Evolutionary conservation across 2,113 vertebrate genomes (phyloP).

Genomic region (Siniperca chuatsi): DNA sequence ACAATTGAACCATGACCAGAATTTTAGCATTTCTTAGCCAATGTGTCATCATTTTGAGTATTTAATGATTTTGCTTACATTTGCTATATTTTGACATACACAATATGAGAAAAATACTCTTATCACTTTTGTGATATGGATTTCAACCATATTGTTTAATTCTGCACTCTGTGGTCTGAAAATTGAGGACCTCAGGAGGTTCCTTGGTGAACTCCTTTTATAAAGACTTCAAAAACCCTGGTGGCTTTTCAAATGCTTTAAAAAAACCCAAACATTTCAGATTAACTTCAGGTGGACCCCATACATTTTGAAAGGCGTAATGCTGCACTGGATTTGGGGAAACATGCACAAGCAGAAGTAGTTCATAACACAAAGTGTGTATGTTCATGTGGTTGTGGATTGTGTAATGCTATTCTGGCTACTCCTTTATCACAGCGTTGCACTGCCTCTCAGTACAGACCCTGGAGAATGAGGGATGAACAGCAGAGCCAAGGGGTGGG

Average conservation of each 20-base stretch:
- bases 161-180: background rate
- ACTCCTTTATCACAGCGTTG: constrained; percentile 9
- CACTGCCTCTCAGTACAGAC: constrained; percentile 23
- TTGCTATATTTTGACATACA: too few species aligned
- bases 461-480: constrained; percentile 38
- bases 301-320: background rate
- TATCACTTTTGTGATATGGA: background rate
- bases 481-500: background rate
- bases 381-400: constrained; percentile 11
- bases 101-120: too few species aligned
- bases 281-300: background rate
- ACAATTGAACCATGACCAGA: background rate
- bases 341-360: background rate
- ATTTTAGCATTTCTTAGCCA: too few species aligned
- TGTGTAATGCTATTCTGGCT: constrained; percentile 5
- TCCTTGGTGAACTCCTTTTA: constrained; percentile 5
- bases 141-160: background rate
- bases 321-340: background rate
- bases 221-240: background rate
- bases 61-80: too few species aligned
- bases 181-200: background rate
- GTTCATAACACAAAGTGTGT: background rate
- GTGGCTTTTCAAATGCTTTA: background rate
- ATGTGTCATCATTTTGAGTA: too few species aligned
- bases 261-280: background rate